Conservation (phyloP, 2,113 vertebrate genomes). For the Paralichthys olivaceus region DNA sequence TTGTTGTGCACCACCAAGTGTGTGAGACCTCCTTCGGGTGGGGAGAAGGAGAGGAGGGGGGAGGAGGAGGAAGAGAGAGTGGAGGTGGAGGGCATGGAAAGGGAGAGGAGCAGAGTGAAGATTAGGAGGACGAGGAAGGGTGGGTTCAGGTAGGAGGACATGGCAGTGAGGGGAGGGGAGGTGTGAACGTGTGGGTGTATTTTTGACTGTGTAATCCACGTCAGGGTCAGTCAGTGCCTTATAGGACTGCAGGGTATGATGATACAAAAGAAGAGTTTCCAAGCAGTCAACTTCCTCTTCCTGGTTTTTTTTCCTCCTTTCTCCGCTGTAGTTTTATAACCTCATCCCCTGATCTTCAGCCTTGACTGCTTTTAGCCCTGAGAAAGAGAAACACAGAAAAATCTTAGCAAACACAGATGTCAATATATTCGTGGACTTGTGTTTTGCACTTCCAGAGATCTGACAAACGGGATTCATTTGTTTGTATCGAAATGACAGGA, state of each 20-base stretch:
- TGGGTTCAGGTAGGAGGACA: conserved; percentile 76
- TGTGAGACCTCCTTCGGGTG: conserved; percentile 91
- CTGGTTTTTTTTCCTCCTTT: conserved; percentile 37
- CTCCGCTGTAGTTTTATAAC: conserved; percentile 70
- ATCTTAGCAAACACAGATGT: conserved; percentile 49
- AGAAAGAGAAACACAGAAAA: conserved; percentile 38
- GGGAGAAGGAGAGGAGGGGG: conserved; percentile 81
- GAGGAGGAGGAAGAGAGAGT: conserved; percentile 27
- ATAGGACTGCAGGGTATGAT: conserved; percentile 20
- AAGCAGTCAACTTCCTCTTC: conserved; percentile 43
- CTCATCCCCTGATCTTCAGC: conserved; percentile 69
- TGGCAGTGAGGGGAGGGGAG: conserved; percentile 58
- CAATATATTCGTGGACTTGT: conserved; percentile 30
- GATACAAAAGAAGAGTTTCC: conserved; percentile 34
- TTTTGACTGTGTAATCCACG: conserved; percentile 55
- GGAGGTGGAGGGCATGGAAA: conserved; percentile 48
- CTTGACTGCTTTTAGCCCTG: conserved; percentile 70
- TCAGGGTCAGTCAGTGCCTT: conserved; percentile 40
- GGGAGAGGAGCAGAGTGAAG: conserved; percentile 57
- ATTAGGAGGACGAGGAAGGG: conserved; percentile 71
- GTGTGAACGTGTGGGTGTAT: conserved; percentile 25
- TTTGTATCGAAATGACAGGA: conserved; percentile 40
- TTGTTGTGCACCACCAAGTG: conserved; percentile 94
- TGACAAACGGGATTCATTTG: conserved; percentile 47
- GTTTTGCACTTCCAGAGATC: conserved; percentile 32